phyloP scores from a whole-genome alignment of 2,113 vertebrate species.

The Aspiorhynchus laticeps region DNA sequence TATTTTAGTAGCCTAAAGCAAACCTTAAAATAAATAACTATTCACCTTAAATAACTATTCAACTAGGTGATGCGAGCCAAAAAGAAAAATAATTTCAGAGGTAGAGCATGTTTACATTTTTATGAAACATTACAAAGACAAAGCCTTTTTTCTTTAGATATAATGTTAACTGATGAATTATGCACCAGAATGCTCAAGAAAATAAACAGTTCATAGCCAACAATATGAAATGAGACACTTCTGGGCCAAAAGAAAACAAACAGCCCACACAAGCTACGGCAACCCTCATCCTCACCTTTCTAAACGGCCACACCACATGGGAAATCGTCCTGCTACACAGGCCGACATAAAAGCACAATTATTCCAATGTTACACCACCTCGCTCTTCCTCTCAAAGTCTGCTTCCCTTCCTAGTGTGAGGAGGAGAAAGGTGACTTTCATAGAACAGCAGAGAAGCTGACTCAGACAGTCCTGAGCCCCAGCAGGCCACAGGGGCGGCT shows the following conservation, averaged over 20 bases:
- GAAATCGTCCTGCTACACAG: constrained; percentile 2
- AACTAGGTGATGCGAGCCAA: background rate
- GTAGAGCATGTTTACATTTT: background rate
- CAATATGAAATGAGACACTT: background rate
- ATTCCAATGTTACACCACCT: constrained; percentile 26
- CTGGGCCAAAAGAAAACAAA: constrained; percentile 1
- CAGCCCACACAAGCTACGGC: background rate
- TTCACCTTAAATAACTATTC: background rate
- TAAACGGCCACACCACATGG: constrained; percentile 4
- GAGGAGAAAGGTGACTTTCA: constrained; percentile 73
- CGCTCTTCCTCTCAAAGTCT: background rate
- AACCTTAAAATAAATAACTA: background rate
- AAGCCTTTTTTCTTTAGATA: background rate
- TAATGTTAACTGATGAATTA: background rate
- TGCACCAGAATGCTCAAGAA: background rate
- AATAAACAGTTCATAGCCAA: background rate
- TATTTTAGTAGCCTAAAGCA: background rate
- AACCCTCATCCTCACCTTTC: background rate
- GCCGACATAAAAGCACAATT: constrained; percentile 2
- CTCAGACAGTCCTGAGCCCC: constrained; percentile 69
- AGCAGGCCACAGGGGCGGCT: constrained; percentile 66
- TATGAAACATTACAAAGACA: background rate
- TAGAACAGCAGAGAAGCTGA: constrained; percentile 69
- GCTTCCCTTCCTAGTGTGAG: constrained; percentile 34
- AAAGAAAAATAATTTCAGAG: background rate